phyloP scores from a whole-genome alignment of 2,113 vertebrate species.

The Bathybates hornii region DNA sequence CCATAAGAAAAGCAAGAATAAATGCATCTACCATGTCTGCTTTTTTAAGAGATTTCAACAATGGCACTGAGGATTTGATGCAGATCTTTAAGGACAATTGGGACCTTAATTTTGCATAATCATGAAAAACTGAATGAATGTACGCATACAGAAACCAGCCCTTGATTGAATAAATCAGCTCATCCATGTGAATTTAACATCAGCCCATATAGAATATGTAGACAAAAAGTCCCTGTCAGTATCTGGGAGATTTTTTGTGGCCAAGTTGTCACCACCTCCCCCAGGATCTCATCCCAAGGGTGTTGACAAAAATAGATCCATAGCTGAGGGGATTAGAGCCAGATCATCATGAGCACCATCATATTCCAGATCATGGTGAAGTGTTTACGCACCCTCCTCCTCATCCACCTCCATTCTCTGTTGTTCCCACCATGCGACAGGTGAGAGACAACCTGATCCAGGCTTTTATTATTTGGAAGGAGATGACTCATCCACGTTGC shows the following conservation, averaged over 20 bases:
- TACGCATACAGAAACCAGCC: not conserved
- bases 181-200: not conserved
- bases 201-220: not conserved
- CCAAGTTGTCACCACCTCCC: not conserved
- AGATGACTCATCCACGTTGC: conserved; percentile 15
- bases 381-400: not conserved
- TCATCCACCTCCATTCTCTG: not conserved
- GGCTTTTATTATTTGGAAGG: conserved; percentile 1
- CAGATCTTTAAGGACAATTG: not conserved
- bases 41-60: not conserved
- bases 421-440: not conserved
- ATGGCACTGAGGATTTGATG: not conserved
- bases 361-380: not conserved
- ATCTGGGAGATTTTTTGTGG: not conserved
- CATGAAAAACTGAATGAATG: not conserved
- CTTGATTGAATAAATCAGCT: not conserved
- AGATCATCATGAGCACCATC: not conserved
- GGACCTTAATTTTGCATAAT: not conserved
- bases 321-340: not conserved
- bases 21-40: not conserved
- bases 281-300: not conserved
- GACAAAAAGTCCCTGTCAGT: not conserved
- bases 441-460: not conserved
- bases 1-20: not conserved
- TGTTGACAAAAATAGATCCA: not conserved